A percentile compares a stretch with the other conserved stretches of the same genome.
Evolutionary conservation across 2,113 vertebrate species (phyloP).

Genomic region (Meleagris gallopavo): DNA sequence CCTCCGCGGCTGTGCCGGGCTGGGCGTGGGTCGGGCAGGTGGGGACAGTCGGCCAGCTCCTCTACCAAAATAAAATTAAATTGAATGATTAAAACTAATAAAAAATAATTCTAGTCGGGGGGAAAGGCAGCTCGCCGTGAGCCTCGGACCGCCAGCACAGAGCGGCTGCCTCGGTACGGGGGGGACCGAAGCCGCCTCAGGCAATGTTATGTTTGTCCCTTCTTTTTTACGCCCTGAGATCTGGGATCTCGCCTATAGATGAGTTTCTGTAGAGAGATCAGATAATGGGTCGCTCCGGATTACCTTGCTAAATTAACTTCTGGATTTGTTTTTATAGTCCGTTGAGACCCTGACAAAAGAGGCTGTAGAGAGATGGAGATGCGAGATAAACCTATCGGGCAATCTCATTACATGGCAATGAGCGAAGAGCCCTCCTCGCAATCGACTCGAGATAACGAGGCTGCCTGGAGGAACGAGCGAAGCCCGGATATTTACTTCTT

Average conservation of each 20-base stretch:
- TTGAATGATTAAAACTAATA: neutral
- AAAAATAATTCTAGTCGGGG: neutral
- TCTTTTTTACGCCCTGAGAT: neutral
- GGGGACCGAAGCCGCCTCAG: neutral
- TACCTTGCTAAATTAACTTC: constrained; percentile 63
- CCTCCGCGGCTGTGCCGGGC: neutral
- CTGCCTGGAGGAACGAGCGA: constrained; percentile 38
- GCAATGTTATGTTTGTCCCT: neutral
- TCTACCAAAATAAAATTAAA: neutral
- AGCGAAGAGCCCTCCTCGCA: constrained; percentile 16
- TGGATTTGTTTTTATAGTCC: constrained; percentile 52
- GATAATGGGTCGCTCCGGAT: constrained; percentile 61
- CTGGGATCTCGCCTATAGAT: neutral
- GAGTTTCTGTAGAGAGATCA: constrained; percentile 32
- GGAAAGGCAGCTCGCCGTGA: neutral
- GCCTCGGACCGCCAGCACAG: neutral
- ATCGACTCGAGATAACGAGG: constrained; percentile 62
- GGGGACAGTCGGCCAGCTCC: neutral
- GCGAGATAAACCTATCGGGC: constrained; percentile 34
- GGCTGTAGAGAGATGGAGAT: constrained; percentile 14
- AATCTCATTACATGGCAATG: constrained; percentile 17
- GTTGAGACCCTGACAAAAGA: constrained; percentile 51
- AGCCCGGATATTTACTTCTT: constrained; percentile 54
- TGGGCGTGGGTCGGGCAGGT: neutral
- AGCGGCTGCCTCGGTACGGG: neutral